These are phyloP conservation scores for Telmatochromis sp. DNA, from an alignment of 2,113 vertebrate species.

Conservation along the genomic window DNA sequence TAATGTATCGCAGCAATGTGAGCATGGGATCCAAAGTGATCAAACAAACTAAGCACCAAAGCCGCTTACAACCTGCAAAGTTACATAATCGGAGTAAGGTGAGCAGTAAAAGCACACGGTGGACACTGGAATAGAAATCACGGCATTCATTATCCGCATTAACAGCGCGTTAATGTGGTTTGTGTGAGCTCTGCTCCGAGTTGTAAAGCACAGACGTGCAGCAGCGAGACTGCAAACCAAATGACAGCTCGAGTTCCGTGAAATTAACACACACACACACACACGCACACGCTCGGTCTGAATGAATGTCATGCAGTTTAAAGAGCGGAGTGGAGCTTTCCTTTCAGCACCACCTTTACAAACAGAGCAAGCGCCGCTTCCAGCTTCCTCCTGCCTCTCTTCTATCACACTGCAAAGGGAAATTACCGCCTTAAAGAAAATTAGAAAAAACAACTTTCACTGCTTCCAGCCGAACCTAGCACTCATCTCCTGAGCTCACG, in stretches of 20 bases:
- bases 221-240: neutral
- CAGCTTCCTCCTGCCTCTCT: neutral
- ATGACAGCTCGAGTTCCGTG: neutral
- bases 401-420: neutral
- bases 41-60: neutral
- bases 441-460: neutral
- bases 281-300: neutral
- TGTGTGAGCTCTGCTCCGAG: neutral
- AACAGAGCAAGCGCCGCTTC: neutral
- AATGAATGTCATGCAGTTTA: neutral
- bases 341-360: conserved; percentile 57
- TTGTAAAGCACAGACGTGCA: neutral
- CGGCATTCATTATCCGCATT: neutral
- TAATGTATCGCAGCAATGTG: neutral
- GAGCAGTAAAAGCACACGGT: neutral
- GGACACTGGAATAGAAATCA: neutral
- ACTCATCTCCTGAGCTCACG: neutral
- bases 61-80: conserved; percentile 12
- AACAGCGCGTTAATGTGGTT: neutral
- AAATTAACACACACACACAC: neutral
- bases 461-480: neutral
- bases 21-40: neutral
- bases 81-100: conserved; percentile 18
- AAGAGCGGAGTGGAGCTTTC: conserved; percentile 45
- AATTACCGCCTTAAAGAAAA: neutral